Conservation (phyloP, 2,113 vertebrate genomes). For the Corynorhinus townsendii region DNA sequence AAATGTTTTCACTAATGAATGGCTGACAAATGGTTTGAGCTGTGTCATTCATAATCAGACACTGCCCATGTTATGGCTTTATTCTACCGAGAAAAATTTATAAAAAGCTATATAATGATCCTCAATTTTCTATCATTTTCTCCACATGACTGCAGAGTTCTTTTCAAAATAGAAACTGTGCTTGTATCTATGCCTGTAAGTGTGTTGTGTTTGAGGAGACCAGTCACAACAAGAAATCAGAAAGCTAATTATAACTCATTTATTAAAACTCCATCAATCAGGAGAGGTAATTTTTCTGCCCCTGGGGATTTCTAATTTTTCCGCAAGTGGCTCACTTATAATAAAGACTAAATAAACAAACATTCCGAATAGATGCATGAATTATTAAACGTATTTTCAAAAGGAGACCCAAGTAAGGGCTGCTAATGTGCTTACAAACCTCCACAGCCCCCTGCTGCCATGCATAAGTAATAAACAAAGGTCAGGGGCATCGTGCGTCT, state of each 20-base stretch:
- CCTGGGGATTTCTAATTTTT: conserved; percentile 69
- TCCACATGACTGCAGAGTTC: conserved; percentile 39
- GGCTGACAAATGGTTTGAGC: conserved; percentile 27
- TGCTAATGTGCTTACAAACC: conserved; percentile 10
- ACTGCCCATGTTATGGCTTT: conserved; percentile 45
- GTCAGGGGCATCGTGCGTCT: not conserved
- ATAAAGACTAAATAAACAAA: conserved; percentile 74
- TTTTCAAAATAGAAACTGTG: conserved; percentile 39
- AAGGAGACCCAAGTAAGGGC: conserved; percentile 22
- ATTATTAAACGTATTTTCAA: conserved; percentile 73
- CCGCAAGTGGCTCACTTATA: conserved; percentile 55
- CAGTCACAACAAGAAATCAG: conserved; percentile 62
- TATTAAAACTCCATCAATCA: conserved; percentile 65
- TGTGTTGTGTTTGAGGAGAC: conserved; percentile 40
- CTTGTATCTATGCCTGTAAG: conserved; percentile 38
- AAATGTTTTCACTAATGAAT: not conserved
- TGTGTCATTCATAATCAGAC: conserved; percentile 39
- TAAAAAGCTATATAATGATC: conserved; percentile 55
- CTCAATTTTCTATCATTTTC: conserved; percentile 65
- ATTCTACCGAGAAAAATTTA: conserved; percentile 54
- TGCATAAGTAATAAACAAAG: not conserved
- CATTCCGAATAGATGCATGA: conserved; percentile 64
- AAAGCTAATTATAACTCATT: conserved; percentile 76
- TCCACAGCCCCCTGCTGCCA: not conserved
- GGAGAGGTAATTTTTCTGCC: conserved; percentile 61